Evolutionary conservation across 2,113 vertebrate genomes (phyloP), one percentile per base, ranked within the genome.

Genomic region (Sturnus vulgaris): DNA sequence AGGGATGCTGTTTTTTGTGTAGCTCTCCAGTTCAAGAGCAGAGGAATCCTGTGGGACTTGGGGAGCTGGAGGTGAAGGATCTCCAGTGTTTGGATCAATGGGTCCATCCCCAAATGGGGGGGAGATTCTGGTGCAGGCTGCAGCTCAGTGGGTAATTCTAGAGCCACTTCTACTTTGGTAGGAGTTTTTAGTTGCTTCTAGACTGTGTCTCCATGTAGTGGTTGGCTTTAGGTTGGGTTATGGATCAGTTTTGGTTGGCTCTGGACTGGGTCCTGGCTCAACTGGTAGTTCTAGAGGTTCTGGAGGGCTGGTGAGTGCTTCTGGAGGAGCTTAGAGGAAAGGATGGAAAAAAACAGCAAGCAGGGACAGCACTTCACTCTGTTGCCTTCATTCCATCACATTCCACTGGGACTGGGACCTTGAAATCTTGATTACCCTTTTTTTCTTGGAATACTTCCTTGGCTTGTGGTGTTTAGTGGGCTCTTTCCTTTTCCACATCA

Each of bases 171-270:
- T 2, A 13, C 49, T 53, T 71, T 2, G 3, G 16, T 14, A 7
- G 13, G 37, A 44, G 10, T 17, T 52, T 66, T 5, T 18, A 15
- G 11, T 42, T 46, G 8, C 22, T n/a, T 71, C 52, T 59, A 33
- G 69, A 31, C 5, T 9, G 3, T 6, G 11, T n/a, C 7, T 21
- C 9, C 1, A 6, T 0, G 0, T 4, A 7, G 24, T 7, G 37
- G 3, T 7, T 16, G 18, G 40, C 39, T 88, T 40, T 66, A 27
- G 37, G 22, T 7, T 20, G 20, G 9, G 12, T 31, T 56, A 5
- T 53, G 14, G 63, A 23, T 57, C 25, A 17, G 46, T 55, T 73
- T 15, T 56, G 9, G 12, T 14, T 68, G 60, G 23, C 11, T 82
- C 33, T 89, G 70, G 25, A 7, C 7, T 12, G 7, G 15, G 17